Conservation (phyloP, 2,797 vertebrate genomes). For the Acanthurus tractus region DNA sequence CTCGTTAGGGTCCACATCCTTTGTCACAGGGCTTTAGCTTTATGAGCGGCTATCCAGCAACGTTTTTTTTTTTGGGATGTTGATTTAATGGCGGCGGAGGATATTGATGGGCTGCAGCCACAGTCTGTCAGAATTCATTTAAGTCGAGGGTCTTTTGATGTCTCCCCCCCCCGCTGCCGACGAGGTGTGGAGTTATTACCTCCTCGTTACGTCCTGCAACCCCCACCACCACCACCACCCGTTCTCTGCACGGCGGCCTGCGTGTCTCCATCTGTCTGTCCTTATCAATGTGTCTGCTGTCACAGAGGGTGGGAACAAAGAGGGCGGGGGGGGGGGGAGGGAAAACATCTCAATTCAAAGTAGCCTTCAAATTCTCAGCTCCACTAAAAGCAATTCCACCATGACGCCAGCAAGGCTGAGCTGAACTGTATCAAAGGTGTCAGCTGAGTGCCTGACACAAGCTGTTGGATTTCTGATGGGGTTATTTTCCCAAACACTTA, state of each 20-base stretch:
- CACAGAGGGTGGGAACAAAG: conserved; percentile 29
- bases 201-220: conserved; percentile 29
- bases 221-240: neutral
- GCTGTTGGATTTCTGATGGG: conserved; percentile 58
- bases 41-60: conserved; percentile 51
- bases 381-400: conserved; percentile 60
- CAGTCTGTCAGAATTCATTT: conserved; percentile 76
- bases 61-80: conserved; percentile 39
- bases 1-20: conserved; percentile 43
- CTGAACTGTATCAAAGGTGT: conserved; percentile 63
- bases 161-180: conserved; percentile 36
- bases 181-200: conserved; percentile 71
- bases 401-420: conserved; percentile 49
- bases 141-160: conserved; percentile 61
- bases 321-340: neutral
- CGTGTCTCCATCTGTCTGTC: conserved; percentile 49
- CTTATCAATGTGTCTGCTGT: conserved; percentile 66
- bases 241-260: conserved; percentile 18
- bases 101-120: conserved; percentile 67
- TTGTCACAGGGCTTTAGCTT: conserved; percentile 55
- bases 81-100: conserved; percentile 65
- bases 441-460: conserved; percentile 62
- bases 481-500: conserved; percentile 63
- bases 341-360: conserved; percentile 72
- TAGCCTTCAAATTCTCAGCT: conserved; percentile 60